Conservation (phyloP, 1,140 invertebrate genomes). For the Augochlora pura region DNA sequence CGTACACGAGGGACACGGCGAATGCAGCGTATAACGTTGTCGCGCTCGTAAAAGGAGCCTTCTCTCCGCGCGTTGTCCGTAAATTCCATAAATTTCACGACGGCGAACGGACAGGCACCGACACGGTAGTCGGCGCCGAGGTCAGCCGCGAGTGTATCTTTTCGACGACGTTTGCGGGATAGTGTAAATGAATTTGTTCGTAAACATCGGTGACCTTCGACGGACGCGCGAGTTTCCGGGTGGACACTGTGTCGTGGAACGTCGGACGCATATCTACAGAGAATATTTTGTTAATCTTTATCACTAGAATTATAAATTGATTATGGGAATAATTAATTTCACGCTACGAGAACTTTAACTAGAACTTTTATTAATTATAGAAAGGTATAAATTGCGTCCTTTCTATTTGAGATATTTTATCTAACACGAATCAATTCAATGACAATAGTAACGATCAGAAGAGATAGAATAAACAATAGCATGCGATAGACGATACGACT, state of each 20-base stretch:
- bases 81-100: conserved; percentile 1
- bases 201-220: background rate
- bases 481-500: too few species aligned
- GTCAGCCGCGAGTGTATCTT: background rate
- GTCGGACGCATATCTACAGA: background rate
- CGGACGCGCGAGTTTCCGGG: background rate
- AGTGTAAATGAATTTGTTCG: background rate
- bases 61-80: background rate
- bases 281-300: background rate
- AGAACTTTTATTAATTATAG: too few species aligned
- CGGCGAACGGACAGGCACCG: background rate
- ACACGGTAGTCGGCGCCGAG: background rate
- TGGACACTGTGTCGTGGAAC: background rate
- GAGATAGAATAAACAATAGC: too few species aligned
- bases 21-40: background rate
- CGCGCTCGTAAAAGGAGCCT: conserved; percentile 3
- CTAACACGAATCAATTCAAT: too few species aligned
- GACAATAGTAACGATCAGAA: too few species aligned
- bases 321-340: too few species aligned
- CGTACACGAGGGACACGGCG: background rate
- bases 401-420: too few species aligned
- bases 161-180: background rate
- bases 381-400: too few species aligned
- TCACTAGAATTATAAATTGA: too few species aligned
- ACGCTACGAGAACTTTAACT: too few species aligned